A percentile compares a stretch with the other conserved stretches of the same genome.
Conservation (phyloP, 2,113 vertebrate genomes). For the Octodon degus region DNA sequence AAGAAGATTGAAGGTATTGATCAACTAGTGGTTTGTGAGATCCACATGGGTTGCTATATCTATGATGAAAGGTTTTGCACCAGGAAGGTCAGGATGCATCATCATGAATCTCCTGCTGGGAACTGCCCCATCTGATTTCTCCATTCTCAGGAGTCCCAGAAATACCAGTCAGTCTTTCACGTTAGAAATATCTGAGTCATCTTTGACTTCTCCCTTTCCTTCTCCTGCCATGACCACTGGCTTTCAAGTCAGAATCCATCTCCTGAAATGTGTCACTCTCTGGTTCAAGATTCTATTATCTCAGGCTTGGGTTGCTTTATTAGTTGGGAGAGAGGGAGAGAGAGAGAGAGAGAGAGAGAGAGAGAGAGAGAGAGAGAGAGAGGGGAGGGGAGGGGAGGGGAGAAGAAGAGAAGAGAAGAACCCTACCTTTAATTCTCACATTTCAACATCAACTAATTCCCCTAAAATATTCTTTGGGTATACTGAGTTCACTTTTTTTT, state of each 20-base stretch:
- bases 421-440: not conserved
- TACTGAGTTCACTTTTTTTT: not conserved
- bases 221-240: not conserved
- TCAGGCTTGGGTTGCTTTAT: not conserved
- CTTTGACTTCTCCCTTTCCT: conserved; percentile 18
- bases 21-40: not conserved
- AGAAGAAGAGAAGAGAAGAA: too few relatives aligned
- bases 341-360: too few relatives aligned
- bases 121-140: not conserved
- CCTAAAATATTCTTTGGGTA: not conserved
- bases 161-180: not conserved
- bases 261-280: conserved; percentile 32
- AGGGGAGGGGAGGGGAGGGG: too few relatives aligned
- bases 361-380: too few relatives aligned
- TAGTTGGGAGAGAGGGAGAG: not conserved
- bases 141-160: conserved; percentile 14
- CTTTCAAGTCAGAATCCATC: not conserved
- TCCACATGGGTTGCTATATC: too few relatives aligned
- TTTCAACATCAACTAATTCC: not conserved
- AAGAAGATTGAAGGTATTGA: conserved; percentile 47
- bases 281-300: not conserved
- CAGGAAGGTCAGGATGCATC: not conserved
- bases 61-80: not conserved
- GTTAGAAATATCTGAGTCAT: conserved; percentile 59
- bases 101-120: not conserved